Conservation (phyloP, 2,797 vertebrate species). For the Malacoraja senta region DNA sequence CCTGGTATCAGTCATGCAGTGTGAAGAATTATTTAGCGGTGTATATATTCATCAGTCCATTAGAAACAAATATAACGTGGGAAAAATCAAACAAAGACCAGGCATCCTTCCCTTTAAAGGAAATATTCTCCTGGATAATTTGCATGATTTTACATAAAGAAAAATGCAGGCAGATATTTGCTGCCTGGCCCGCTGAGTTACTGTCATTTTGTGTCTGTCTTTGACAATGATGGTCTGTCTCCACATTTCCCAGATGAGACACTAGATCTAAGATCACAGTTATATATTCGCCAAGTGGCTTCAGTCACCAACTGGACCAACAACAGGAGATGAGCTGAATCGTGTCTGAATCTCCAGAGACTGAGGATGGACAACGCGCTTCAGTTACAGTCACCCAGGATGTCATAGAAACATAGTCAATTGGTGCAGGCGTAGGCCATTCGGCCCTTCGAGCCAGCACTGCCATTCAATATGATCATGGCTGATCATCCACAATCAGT, state of each 20-base stretch:
- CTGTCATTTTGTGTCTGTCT: too few species aligned
- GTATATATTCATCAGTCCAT: neutral
- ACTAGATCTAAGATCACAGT: neutral
- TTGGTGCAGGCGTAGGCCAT: too few species aligned
- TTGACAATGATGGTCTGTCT: neutral
- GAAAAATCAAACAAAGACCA: neutral
- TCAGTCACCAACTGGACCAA: constrained; percentile 5
- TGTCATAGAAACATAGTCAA: too few species aligned
- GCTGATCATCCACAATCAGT: too few species aligned
- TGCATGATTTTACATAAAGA: neutral
- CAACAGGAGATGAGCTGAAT: neutral
- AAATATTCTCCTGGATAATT: neutral
- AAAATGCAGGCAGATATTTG: neutral
- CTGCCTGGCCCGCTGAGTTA: too few species aligned
- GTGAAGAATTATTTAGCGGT: neutral
- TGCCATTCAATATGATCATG: too few species aligned
- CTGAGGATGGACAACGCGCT: neutral
- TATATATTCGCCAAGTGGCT: neutral
- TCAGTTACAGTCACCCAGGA: neutral
- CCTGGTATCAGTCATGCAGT: neutral
- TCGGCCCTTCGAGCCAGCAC: too few species aligned
- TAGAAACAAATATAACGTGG: neutral
- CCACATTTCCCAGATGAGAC: neutral
- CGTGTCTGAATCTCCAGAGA: neutral
- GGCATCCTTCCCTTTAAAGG: neutral